Conservation (phyloP, 2,888 invertebrate genomes). For the Tillus elongatus region DNA sequence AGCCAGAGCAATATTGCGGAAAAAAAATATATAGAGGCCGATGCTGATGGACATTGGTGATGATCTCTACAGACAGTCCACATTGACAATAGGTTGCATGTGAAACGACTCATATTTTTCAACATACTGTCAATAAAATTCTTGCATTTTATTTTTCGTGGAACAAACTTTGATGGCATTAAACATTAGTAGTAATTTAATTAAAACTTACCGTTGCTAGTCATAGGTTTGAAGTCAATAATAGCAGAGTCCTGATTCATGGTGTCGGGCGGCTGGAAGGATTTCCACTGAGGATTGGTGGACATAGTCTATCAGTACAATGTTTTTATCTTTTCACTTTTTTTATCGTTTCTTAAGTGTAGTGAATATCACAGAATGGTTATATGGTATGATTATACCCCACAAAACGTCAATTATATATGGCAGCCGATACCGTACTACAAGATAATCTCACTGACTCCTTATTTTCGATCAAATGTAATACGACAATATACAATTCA, state of each 20-base stretch:
- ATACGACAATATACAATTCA: conserved; percentile 19
- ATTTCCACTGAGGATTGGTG: conserved; percentile 81
- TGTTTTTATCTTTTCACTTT: conserved; percentile 31
- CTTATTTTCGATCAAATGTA: conserved; percentile 6
- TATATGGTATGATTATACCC: conserved; percentile 38
- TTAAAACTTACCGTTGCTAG: conserved; percentile 41
- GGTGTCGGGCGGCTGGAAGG: conserved; percentile 78
- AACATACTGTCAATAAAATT: too few relatives aligned
- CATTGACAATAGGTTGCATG: too few relatives aligned
- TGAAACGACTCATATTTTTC: too few relatives aligned
- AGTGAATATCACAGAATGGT: conserved; percentile 56
- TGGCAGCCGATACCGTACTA: conserved; percentile 35
- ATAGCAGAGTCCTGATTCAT: conserved; percentile 72
- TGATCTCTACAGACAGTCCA: too few relatives aligned
- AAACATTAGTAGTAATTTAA: too few relatives aligned
- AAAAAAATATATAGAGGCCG: too few relatives aligned
- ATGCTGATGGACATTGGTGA: too few relatives aligned
- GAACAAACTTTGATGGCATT: too few relatives aligned
- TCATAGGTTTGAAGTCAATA: conserved; percentile 72
- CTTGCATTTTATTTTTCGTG: too few relatives aligned
- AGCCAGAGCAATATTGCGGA: too few relatives aligned
- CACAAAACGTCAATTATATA: conserved; percentile 31
- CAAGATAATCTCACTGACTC: conserved; percentile 14
- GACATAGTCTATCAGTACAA: conserved; percentile 51
- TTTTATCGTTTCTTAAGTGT: conserved; percentile 43